Base-by-base conservation (phyloP, 2,113 vertebrate genomes). In the Microcebus griseorufus region DNA sequence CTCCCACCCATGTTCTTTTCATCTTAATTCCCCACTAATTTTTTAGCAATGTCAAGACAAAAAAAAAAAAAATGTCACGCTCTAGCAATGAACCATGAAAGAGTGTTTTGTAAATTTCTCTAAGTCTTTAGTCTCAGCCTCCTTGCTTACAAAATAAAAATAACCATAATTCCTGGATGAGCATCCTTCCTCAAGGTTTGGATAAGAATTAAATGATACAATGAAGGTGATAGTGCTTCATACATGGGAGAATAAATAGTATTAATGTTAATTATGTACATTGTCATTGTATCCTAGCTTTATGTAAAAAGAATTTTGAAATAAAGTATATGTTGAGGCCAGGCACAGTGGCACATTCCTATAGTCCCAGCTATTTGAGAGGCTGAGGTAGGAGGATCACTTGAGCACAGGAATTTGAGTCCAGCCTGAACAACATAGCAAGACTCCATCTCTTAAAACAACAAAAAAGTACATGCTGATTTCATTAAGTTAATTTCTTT, bases 1-100 rank as follows among this genome's bases (percentile, higher is more conserved):
- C 20, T 81, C 9, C n/a, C 53, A 92, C n/a, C 13, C 23, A 60
- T 55, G 17, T 79, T 88, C 58, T 91, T 93, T 94, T 72, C 69
- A 90, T 65, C 27, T 76, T 95, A 92, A 96, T 84, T 84, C 27
- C 20, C 32, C 17, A 65, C 37, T 90, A 91, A 92, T 53, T 83
- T 92, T 94, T 95, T 76, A 80, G 73, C n/a, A 72, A 55, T 72
- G 45, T 93, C 87, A 90, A 6, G 5, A 53, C 17, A 93, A 65
- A 67, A 45, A 45, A 67, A 79, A 88, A 79, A 82, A 89, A 88
- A 45, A 76, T 60, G 27, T 58, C 55, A 67, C 37, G 9, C 10
- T 76, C 5, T 87, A 72, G 34, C 39, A 83, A 14, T 70, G 58
- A 89, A 60, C 32, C 64, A 55, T 12, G 86, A 27, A 29, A 45